phyloP scores from a whole-genome alignment of 2,888 invertebrate genomes.

The Tipula unca region DNA sequence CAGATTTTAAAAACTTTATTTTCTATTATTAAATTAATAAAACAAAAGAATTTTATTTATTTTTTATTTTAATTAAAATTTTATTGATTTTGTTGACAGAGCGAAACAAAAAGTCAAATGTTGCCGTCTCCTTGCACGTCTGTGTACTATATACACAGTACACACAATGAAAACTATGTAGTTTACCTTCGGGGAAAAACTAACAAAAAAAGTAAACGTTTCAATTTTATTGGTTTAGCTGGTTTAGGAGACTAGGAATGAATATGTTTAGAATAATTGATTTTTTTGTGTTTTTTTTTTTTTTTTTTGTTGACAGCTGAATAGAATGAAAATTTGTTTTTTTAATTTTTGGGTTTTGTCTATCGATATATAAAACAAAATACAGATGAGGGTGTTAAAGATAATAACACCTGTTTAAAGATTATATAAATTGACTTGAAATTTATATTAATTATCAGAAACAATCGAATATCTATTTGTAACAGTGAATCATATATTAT shows the following conservation, averaged over 20 bases:
- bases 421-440: neutral
- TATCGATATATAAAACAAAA: neutral
- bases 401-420: conserved; percentile 3
- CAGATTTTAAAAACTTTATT: neutral
- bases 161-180: neutral
- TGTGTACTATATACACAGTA: neutral
- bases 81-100: neutral
- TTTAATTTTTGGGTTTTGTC: neutral
- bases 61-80: neutral
- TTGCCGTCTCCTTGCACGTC: neutral
- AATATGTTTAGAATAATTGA: neutral
- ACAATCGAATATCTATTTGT: neutral
- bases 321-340: neutral
- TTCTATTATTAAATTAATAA: neutral
- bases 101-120: neutral
- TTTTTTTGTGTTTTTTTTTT: neutral
- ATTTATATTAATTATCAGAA: neutral
- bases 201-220: neutral
- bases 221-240: neutral
- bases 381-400: neutral
- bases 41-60: neutral
- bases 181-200: neutral
- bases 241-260: neutral
- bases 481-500: neutral
- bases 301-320: neutral